Conservation (phyloP, 1,140 invertebrate species). For the Eufriesea mexicana region DNA sequence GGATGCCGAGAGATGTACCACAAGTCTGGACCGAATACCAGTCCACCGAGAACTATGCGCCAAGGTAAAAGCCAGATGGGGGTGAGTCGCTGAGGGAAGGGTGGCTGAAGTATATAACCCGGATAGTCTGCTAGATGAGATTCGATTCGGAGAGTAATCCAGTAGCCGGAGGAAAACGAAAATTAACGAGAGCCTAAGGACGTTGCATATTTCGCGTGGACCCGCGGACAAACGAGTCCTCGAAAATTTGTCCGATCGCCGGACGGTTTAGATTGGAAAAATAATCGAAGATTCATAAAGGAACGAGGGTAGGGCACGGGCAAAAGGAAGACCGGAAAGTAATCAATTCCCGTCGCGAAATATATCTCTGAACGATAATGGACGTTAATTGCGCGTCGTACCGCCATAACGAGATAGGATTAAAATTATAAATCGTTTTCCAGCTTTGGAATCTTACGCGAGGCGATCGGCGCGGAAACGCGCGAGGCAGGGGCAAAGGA, state of each 20-base stretch:
- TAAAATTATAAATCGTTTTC: neutral
- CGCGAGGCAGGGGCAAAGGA: neutral
- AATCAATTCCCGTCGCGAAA: neutral
- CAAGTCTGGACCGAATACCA: conserved; percentile 24
- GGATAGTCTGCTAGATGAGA: conserved; percentile 28
- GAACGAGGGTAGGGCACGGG: neutral
- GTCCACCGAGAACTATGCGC: conserved; percentile 41
- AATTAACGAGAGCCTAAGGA: conserved; percentile 15
- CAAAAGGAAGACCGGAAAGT: neutral
- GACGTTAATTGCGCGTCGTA: neutral
- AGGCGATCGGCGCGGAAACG: neutral
- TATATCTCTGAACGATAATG: neutral
- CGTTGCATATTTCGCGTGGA: neutral
- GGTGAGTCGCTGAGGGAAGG: neutral
- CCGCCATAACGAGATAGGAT: neutral
- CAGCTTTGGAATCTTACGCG: too few relatives aligned
- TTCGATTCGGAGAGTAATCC: conserved; percentile 40
- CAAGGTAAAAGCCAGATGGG: conserved; percentile 27
- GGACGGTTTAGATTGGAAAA: neutral
- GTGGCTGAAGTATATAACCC: conserved; percentile 6
- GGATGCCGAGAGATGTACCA: conserved; percentile 22
- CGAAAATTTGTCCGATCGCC: neutral
- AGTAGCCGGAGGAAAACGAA: neutral
- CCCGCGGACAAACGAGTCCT: neutral
- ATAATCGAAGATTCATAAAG: neutral